Evolutionary conservation across 2,888 invertebrate genomes (phyloP).

Genomic region (Drosophila melanosoma): DNA sequence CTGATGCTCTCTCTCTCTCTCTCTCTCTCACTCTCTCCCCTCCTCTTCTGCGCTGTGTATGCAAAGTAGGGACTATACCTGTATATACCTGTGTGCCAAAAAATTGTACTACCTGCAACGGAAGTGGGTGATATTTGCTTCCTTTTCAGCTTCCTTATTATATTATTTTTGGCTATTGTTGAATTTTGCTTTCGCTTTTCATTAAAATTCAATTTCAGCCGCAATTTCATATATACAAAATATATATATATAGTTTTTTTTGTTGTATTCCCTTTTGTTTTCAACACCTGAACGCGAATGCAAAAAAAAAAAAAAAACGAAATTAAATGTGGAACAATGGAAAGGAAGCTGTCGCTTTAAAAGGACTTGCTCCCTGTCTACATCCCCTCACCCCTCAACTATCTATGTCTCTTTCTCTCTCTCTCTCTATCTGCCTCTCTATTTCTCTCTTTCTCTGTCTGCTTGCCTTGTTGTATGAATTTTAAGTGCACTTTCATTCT

Average conservation of each 20-base stretch:
- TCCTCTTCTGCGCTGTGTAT: conserved; percentile 15
- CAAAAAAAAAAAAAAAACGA: conserved; percentile 50
- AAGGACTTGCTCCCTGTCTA: conserved; percentile 45
- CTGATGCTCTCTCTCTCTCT: background rate
- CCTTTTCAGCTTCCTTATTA: conserved; percentile 30
- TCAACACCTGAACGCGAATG: conserved; percentile 64
- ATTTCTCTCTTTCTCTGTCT: background rate
- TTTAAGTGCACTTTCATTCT: conserved; percentile 41
- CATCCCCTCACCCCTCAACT: conserved; percentile 4
- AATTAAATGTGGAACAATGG: conserved; percentile 52
- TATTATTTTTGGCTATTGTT: conserved; percentile 31
- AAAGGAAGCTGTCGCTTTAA: conserved; percentile 77
- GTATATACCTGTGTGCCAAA: conserved; percentile 46
- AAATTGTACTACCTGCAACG: conserved; percentile 49
- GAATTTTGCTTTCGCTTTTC: conserved; percentile 74
- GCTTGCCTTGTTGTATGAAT: conserved; percentile 1
- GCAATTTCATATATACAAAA: conserved; percentile 2
- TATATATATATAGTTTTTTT: conserved; percentile 6
- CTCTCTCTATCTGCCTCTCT: background rate
- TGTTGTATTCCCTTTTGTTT: conserved; percentile 47
- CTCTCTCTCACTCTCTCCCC: no score
- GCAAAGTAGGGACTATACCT: conserved; percentile 50
- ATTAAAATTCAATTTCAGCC: conserved; percentile 70
- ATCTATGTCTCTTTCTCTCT: background rate
- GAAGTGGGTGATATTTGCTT: conserved; percentile 57